Conservation (phyloP, 2,797 vertebrate species). For the Myotis daubentonii region DNA sequence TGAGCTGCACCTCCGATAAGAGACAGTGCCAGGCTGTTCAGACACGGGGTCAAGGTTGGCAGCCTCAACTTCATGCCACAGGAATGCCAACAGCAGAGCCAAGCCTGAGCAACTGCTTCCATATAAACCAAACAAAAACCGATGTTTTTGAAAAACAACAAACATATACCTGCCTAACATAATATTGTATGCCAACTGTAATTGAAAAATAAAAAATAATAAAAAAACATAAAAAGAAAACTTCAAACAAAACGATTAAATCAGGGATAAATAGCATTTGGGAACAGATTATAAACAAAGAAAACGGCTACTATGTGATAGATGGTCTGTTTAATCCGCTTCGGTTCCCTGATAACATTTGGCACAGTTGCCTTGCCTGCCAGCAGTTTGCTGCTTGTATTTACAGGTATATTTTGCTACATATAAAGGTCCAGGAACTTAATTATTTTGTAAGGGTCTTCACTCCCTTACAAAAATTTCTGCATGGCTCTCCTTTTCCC, state of each 20-base stretch:
- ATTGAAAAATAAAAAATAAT: not conserved
- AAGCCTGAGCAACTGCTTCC: not conserved
- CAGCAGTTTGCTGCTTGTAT: not conserved
- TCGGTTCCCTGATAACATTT: not conserved
- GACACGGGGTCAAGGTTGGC: not conserved
- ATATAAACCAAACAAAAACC: constrained; percentile 38
- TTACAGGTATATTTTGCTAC: constrained; percentile 3
- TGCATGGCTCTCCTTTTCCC: not conserved
- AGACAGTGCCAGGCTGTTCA: not conserved
- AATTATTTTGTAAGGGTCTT: not conserved
- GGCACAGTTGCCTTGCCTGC: not conserved
- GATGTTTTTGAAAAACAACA: constrained; percentile 20
- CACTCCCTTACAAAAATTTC: not conserved
- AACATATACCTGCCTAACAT: not conserved
- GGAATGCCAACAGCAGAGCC: not conserved
- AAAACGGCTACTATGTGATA: not conserved
- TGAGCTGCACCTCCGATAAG: not conserved
- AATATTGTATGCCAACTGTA: not conserved
- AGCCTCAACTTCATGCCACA: not conserved
- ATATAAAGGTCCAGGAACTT: not conserved
- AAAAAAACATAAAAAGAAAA: not conserved
- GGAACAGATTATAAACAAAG: not conserved
- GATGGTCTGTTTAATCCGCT: not conserved
- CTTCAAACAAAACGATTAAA: not conserved
- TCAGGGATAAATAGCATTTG: not conserved